Percentiles rank a stretch among this genome's conserved stretches.
These are phyloP conservation scores for Kuschelorhynchus macadamiae DNA, from an alignment of 2,888 invertebrate genomes.

Conservation along the genomic window DNA sequence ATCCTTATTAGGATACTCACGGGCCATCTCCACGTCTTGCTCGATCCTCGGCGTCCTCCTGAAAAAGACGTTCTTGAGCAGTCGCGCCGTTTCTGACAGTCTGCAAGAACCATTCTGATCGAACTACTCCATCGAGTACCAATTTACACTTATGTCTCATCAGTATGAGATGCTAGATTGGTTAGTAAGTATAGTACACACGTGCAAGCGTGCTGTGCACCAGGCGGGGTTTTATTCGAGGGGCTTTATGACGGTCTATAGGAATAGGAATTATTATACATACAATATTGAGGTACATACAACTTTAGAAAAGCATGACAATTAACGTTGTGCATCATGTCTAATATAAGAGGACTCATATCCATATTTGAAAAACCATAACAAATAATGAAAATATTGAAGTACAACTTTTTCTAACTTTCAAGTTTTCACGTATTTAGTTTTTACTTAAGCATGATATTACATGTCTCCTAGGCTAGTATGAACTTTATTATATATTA, in stretches of 20 bases:
- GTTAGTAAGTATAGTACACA: constrained; percentile 21
- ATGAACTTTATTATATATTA: too few relatives aligned
- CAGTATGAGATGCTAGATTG: constrained; percentile 25
- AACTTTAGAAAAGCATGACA: too few relatives aligned
- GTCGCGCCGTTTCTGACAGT: constrained; percentile 96
- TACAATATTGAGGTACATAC: too few relatives aligned
- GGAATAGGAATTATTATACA: background rate
- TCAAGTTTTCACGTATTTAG: too few relatives aligned
- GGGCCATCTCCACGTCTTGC: constrained; percentile 92
- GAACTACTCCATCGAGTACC: constrained; percentile 39
- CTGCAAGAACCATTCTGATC: constrained; percentile 73
- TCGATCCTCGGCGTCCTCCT: constrained; percentile 88
- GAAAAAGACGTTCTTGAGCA: constrained; percentile 94
- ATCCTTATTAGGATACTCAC: constrained; percentile 77
- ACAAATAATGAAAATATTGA: too few relatives aligned
- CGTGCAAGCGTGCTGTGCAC: constrained; percentile 35
- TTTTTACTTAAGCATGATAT: too few relatives aligned
- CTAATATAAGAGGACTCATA: too few relatives aligned
- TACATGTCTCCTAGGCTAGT: too few relatives aligned
- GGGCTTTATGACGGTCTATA: constrained; percentile 13
- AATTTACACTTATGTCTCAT: constrained; percentile 29
- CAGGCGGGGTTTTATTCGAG: constrained; percentile 5
- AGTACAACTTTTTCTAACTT: too few relatives aligned
- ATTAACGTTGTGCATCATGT: too few relatives aligned
- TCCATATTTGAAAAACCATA: too few relatives aligned